Percentiles rank a stretch among this genome's conserved stretches.
Conservation (phyloP, 2,888 invertebrate species). For the Hirtodrosophila alboralis region DNA sequence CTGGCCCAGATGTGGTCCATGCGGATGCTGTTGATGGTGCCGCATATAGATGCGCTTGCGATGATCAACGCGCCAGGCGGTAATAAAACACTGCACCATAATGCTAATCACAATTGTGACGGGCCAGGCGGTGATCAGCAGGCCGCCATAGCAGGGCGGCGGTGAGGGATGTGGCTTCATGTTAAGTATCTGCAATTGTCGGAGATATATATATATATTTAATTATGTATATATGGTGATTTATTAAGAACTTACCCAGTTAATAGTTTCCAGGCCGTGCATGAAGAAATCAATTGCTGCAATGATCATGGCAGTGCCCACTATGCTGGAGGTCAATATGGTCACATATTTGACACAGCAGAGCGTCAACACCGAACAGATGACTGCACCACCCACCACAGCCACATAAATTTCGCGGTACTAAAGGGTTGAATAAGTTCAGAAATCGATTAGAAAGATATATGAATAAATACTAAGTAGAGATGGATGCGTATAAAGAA, state of each 20-base stretch:
- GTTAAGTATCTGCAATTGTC: constrained; percentile 70
- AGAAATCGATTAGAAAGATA: background rate
- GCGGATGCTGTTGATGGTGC: constrained; percentile 67
- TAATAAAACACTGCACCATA: constrained; percentile 84
- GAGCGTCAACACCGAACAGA: constrained; percentile 83
- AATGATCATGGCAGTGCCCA: constrained; percentile 84
- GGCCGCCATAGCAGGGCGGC: constrained; percentile 84
- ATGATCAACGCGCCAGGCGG: constrained; percentile 84
- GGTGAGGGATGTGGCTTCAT: constrained; percentile 84
- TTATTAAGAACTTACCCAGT: constrained; percentile 79
- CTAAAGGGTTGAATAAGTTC: constrained; percentile 59
- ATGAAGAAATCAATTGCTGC: constrained; percentile 83
- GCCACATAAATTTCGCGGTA: constrained; percentile 84
- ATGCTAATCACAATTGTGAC: constrained; percentile 82
- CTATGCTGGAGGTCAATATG: constrained; percentile 83
- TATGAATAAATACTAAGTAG: no score
- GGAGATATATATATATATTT: no score
- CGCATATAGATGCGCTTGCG: constrained; percentile 81
- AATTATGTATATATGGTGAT: no score
- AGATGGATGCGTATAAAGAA: background rate
- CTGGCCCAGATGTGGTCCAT: constrained; percentile 55
- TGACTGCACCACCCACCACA: constrained; percentile 83
- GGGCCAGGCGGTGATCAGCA: constrained; percentile 83
- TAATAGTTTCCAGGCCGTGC: constrained; percentile 82
- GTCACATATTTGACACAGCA: constrained; percentile 84